Conservation (phyloP, 2,888 invertebrate genomes). For the Thecophora atra region DNA sequence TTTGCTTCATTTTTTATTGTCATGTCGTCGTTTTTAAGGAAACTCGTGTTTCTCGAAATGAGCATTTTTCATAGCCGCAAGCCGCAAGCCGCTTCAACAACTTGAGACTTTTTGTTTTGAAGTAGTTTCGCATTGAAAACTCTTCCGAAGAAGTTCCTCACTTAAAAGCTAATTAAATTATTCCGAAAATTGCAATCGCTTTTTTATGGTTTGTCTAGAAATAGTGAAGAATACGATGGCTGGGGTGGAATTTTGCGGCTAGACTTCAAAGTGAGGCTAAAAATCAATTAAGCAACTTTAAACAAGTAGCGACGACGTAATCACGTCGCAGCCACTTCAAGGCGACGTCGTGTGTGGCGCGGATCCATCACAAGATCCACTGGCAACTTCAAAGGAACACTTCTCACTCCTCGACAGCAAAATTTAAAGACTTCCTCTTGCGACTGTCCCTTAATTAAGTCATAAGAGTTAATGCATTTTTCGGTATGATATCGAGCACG, state of each 20-base stretch:
- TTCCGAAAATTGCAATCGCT: no score
- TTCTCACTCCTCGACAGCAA: conserved; percentile 43
- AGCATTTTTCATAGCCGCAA: background rate
- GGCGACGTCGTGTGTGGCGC: conserved; percentile 34
- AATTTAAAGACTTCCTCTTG: conserved; percentile 38
- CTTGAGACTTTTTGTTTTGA: background rate
- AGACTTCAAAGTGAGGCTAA: conserved; percentile 22
- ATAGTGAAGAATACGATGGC: background rate
- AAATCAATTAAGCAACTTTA: conserved; percentile 5
- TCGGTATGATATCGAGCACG: background rate
- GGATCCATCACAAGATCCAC: conserved; percentile 28
- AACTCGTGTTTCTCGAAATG: background rate
- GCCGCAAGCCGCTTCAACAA: no score
- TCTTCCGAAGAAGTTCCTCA: no score
- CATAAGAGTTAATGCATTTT: conserved; percentile 37
- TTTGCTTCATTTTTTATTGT: conserved; percentile 42
- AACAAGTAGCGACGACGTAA: background rate
- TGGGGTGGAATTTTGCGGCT: background rate
- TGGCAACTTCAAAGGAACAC: conserved; percentile 44
- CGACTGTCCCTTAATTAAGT: conserved; percentile 45
- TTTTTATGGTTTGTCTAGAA: no score
- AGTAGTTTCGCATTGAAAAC: no score
- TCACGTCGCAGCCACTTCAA: conserved; percentile 11
- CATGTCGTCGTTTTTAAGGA: conserved; percentile 43
- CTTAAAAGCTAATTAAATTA: no score